These are phyloP conservation scores for Aphodius sticticus DNA, from an alignment of 2,888 invertebrate genomes.

Conservation along the genomic window DNA sequence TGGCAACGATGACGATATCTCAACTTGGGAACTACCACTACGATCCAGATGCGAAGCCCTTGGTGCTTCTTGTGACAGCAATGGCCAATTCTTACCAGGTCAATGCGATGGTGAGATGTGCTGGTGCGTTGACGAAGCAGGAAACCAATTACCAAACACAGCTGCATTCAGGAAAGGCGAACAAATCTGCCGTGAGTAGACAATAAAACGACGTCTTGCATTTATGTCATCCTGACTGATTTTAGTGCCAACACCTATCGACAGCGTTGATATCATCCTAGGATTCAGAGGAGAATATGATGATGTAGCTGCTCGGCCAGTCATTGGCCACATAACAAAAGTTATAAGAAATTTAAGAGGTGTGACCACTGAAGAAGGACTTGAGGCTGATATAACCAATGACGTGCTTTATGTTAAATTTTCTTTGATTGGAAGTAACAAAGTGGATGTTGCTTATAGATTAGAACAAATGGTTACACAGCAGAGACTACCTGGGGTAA, in stretches of 20 bases:
- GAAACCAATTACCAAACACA: conserved; percentile 71
- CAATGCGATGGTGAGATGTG: conserved; percentile 76
- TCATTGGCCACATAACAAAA: conserved; percentile 59
- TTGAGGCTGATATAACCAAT: conserved; percentile 63
- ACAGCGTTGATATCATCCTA: conserved; percentile 77
- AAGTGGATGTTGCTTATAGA: conserved; percentile 81
- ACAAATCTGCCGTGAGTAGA: conserved; percentile 64
- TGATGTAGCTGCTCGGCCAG: conserved; percentile 61
- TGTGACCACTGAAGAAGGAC: conserved; percentile 60
- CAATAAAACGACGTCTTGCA: not conserved
- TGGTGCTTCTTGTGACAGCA: conserved; percentile 68
- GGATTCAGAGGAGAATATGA: conserved; percentile 73
- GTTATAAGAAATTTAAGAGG: conserved; percentile 61
- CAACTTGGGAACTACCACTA: conserved; percentile 50
- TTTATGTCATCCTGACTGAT: conserved; percentile 34
- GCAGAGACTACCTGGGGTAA: conserved; percentile 63
- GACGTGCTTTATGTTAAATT: conserved; percentile 67
- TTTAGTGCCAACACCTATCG: conserved; percentile 74
- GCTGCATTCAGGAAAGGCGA: conserved; percentile 69
- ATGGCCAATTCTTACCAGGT: conserved; percentile 76
- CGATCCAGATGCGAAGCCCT: conserved; percentile 60
- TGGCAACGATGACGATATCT: conserved; percentile 47
- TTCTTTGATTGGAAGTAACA: conserved; percentile 73
- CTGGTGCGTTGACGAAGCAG: conserved; percentile 90
- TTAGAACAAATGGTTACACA: conserved; percentile 78